Evolutionary conservation across 2,888 invertebrate genomes (phyloP), one percentile per base, ranked within the genome.

Genomic region (Drosophila eohydei): DNA sequence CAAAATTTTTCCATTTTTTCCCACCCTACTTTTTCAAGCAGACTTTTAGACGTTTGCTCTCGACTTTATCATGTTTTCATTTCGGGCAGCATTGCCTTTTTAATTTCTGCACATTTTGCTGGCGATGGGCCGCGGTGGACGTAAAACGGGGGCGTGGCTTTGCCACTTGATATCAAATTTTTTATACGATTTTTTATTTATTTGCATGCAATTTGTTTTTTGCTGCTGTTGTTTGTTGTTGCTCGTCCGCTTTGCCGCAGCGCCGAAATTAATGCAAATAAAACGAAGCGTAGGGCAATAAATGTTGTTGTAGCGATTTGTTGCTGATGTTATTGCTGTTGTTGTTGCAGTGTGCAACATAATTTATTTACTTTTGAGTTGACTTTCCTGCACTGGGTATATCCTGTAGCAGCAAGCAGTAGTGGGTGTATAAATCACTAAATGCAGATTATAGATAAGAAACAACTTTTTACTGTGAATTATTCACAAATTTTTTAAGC

Each of bases 41-140:
- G 40, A 50, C 67, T 67, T 73, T 56, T 57, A 66, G 71, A 77
- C 64, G 66, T 66, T 72, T 60, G 64, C 60, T 67, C 65, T 74
- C 58, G 75, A 83, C 65, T 84, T 79, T 81, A 83, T 87, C 82
- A 76, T 82, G 84, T 87, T 87, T 83, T 83, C 79, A 81, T 81
- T 81, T 81, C 55, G 58, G 60, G 66, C 58, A 71, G 63, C 76
- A 44, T 71, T 61, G 81, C 66, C 70, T 72, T 88, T 83, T 83
- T 88, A 84, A 84, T 87, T 87, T 83, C 58, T 79, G 59, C 62
- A 71, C 82, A 86, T 74, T 79, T 70, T 62, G 76, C 51, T 30
- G 41, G 30, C 9, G 55, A 14, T 30, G 9, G 32, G 9, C 1
- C 7, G 4, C 26, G 26, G 43, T 48, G 43, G 61, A 38, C 1